A percentile compares a stretch with the other conserved stretches of the same genome.
Evolutionary conservation across 2,888 invertebrate genomes (phyloP).

Genomic region (Priocnemis perturbator): DNA sequence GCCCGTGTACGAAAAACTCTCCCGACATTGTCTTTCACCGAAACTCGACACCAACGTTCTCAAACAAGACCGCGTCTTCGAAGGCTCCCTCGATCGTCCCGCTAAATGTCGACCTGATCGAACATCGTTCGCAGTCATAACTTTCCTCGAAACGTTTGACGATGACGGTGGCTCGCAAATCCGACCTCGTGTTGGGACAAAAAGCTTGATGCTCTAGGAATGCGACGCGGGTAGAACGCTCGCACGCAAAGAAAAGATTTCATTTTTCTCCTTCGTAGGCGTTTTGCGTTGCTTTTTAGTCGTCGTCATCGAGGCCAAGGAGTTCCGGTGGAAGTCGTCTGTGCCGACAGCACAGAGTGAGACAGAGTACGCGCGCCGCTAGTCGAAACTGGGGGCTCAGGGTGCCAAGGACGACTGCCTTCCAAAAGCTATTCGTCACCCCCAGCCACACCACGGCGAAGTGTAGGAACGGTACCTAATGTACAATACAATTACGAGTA

Average conservation of each 20-base stretch:
- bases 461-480: constrained; percentile 87
- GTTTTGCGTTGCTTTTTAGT: constrained; percentile 75
- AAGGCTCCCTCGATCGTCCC: too few relatives aligned
- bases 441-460: constrained; percentile 97
- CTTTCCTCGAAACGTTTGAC: too few relatives aligned
- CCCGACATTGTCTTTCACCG: too few relatives aligned
- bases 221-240: constrained; percentile 47
- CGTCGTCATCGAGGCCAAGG: constrained; percentile 90
- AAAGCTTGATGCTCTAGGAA: constrained; percentile 65
- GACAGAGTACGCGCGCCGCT: constrained; percentile 90
- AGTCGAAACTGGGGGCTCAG: constrained; percentile 95
- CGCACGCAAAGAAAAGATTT: constrained; percentile 35
- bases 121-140: too few relatives aligned
- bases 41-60: too few relatives aligned
- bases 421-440: constrained; percentile 96
- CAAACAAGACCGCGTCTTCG: too few relatives aligned
- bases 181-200: constrained; percentile 31
- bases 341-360: constrained; percentile 92
- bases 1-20: too few relatives aligned
- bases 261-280: constrained; percentile 34
- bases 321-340: constrained; percentile 91
- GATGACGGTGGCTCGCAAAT: constrained; percentile 29
- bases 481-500: not conserved
- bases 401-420: constrained; percentile 91
- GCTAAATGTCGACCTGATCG: too few relatives aligned